These are phyloP conservation scores for Aurelia aurita complex sp. Pacific DNA, from an alignment of 30 jellyfish, hydroid and myxozoan species.

Conservation along the genomic window DNA sequence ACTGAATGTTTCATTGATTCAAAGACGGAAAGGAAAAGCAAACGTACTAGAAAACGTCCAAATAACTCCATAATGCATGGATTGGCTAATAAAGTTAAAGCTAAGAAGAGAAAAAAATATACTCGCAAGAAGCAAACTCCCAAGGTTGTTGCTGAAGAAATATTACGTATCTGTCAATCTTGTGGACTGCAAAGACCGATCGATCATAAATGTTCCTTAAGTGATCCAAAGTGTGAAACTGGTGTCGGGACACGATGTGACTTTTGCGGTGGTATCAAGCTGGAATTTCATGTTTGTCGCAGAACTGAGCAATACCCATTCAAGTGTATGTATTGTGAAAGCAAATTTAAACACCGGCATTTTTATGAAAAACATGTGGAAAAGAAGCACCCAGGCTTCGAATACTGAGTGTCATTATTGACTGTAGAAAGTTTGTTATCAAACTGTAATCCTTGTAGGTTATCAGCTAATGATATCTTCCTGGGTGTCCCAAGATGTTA, in stretches of 20 bases:
- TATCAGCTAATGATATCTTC: too few species aligned
- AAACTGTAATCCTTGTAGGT: too few species aligned
- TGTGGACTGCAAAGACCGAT: constrained; percentile 3
- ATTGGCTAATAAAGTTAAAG: too few species aligned
- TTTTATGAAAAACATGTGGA: constrained; percentile 1
- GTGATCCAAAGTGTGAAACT: not conserved
- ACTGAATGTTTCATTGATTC: too few species aligned
- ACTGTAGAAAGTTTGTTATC: too few species aligned
- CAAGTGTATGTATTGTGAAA: not conserved
- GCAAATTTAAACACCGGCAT: constrained; percentile 9
- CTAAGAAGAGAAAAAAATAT: too few species aligned
- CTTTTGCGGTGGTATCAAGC: not conserved
- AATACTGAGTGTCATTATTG: not conserved
- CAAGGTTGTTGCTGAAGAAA: too few species aligned
- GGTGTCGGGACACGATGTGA: not conserved
- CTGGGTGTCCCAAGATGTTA: too few species aligned
- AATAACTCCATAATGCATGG: too few species aligned
- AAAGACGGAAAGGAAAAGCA: too few species aligned
- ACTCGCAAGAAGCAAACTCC: too few species aligned
- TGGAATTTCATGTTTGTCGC: constrained; percentile 15
- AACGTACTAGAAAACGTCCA: too few species aligned
- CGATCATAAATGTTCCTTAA: not conserved
- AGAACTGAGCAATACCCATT: constrained; percentile 15
- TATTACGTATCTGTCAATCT: not conserved
- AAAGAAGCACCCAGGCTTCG: constrained; percentile 8